Base-by-base conservation (phyloP, 2,797 vertebrate genomes). In the Valencia hispanica region DNA sequence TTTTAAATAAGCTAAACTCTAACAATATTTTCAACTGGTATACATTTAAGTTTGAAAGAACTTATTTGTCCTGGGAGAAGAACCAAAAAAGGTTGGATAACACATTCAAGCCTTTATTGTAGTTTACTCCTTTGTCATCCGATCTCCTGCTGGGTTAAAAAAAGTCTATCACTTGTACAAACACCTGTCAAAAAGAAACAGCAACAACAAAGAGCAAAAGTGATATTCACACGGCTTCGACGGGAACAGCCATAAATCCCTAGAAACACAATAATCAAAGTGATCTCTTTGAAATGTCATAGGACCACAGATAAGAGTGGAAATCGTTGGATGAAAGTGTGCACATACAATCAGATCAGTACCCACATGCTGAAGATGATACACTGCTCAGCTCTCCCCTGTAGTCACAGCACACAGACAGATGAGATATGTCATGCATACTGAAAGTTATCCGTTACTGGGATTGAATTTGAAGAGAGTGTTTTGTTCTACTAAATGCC, bases 401-500 rank as follows among this genome's bases (percentile, higher is more conserved):
- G 10, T 43, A 7, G 15, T 39, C 30, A 1, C 36, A 10, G 20
- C 0, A 15, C 39, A 15, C 50, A 57, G 51, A 48, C 39, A 45
- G 32, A n/a, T 14, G 43, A 75, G 9, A 47, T 43, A 27, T 1
- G 39, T 69, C 77, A 27, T 30, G 63, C 43, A 30, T 25, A 71
- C 18, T 47, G 57, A 48, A 63, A 84, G 65, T 79, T 73, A 88
- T 86, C 83, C 70, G 75, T 89, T 84, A 87, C 57, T 8, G 4
- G 85, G 84, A 90, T 80, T 82, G 77, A 61, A 48, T 88, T 87
- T 77, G 80, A 88, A 87, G 77, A 79, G 65, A 88, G 43, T 47
- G 57, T 80, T 81, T 84, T 70, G 81, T 55, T 78, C 71, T 27
- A 27, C 78, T 87, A 79, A 88, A 87, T 6, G 71, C 53, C 70